Percentiles rank a stretch among this genome's conserved stretches.
phyloP scores from a whole-genome alignment of 2,888 invertebrate genomes.

The Drosophila neonasuta region DNA sequence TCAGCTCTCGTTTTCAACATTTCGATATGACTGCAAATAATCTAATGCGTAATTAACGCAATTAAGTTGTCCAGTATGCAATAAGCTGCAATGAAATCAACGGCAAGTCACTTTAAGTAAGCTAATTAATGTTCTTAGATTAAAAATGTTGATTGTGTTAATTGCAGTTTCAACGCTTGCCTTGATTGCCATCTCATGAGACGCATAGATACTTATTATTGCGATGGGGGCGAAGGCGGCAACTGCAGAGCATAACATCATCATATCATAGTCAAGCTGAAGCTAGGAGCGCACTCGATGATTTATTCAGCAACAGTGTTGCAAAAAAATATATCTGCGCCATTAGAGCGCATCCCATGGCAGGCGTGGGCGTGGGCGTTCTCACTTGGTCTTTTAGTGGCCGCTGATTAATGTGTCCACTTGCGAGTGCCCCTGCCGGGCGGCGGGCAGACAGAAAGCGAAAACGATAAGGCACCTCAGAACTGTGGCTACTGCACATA shows the following conservation, averaged over 20 bases:
- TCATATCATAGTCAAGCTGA: slow-evolving; percentile 9
- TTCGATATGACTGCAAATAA: slow-evolving; percentile 26
- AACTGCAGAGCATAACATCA: slow-evolving; percentile 18
- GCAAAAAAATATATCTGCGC: slow-evolving; percentile 33
- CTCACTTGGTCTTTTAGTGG: slow-evolving; percentile 13
- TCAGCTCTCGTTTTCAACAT: slow-evolving; percentile 8
- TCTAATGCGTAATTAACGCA: slow-evolving; percentile 68
- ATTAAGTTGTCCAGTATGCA: slow-evolving; percentile 65
- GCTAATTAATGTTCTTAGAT: slow-evolving; percentile 72
- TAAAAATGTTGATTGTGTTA: slow-evolving; percentile 62
- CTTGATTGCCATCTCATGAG: slow-evolving; percentile 65
- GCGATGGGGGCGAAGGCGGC: slow-evolving; percentile 19
- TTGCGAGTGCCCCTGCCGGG: slow-evolving; percentile 37
- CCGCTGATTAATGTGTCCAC: slow-evolving; percentile 68
- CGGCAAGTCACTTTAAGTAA: slow-evolving; percentile 53
- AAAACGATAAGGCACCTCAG: slow-evolving; percentile 70
- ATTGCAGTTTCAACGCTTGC: slow-evolving; percentile 68
- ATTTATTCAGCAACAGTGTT: slow-evolving; percentile 19
- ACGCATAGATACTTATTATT: slow-evolving; percentile 13
- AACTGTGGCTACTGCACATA: slow-evolving; percentile 51
- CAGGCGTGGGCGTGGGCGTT: slow-evolving; percentile 58
- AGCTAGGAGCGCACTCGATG: neutral
- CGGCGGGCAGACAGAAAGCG: slow-evolving; percentile 58
- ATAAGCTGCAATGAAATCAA: slow-evolving; percentile 35
- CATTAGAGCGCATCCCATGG: slow-evolving; percentile 68